phyloP scores from a whole-genome alignment of 2,797 vertebrate species.

The Hydrophis major region DNA sequence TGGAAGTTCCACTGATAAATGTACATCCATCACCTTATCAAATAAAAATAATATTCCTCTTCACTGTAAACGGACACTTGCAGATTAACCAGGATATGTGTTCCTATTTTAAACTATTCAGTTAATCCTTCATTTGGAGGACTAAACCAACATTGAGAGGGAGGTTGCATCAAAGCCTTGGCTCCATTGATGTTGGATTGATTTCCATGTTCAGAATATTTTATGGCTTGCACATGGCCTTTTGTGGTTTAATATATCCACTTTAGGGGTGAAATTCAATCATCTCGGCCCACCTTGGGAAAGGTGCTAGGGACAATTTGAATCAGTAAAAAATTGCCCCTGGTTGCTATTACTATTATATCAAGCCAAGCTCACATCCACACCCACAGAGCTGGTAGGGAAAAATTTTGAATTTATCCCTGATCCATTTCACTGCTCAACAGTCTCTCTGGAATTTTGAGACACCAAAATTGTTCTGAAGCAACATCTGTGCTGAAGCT shows the following conservation, averaged over 20 bases:
- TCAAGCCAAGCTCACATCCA: too few relatives aligned
- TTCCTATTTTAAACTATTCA: neutral
- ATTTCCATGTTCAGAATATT: neutral
- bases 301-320: too few relatives aligned
- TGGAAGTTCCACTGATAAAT: neutral
- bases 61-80: neutral
- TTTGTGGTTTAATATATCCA: neutral
- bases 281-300: too few relatives aligned
- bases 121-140: neutral
- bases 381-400: too few relatives aligned
- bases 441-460: neutral
- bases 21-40: neutral
- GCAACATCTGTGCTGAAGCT: neutral
- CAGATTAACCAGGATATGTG: neutral
- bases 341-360: too few relatives aligned
- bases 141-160: neutral
- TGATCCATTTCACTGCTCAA: neutral
- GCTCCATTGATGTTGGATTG: neutral
- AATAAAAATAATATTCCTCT: neutral
- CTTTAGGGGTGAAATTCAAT: too few relatives aligned
- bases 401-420: too few relatives aligned
- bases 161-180: neutral
- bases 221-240: neutral
- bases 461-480: neutral
- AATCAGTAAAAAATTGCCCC: too few relatives aligned